Percentiles rank a stretch among this genome's conserved stretches.
Evolutionary conservation across 2,113 vertebrate genomes (phyloP).

Genomic region (Hepsetus odoe): DNA sequence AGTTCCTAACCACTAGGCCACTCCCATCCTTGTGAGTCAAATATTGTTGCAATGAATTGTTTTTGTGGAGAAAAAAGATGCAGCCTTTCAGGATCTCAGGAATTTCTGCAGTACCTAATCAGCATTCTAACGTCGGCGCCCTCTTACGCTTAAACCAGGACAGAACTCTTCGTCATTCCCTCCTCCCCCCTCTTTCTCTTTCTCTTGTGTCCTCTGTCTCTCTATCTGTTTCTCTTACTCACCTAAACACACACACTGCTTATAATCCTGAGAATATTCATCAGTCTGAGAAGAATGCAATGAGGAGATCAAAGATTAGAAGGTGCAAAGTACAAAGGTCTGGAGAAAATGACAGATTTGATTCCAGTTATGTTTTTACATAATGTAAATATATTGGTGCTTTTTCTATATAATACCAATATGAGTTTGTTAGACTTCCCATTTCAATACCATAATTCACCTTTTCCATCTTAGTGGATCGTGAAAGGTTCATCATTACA

Average conservation of each 20-base stretch:
- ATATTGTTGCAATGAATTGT: background rate
- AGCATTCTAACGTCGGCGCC: background rate
- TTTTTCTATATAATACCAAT: too few relatives aligned
- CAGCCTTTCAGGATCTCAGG: background rate
- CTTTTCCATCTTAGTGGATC: too few relatives aligned
- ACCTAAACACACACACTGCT: background rate
- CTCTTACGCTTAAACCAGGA: background rate
- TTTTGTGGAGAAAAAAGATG: background rate
- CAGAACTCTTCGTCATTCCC: background rate
- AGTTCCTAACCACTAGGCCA: too few relatives aligned
- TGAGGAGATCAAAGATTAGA: background rate
- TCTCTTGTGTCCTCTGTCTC: background rate
- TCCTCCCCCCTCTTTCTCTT: background rate
- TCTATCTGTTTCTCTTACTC: background rate
- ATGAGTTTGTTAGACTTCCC: too few relatives aligned
- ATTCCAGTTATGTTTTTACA: too few relatives aligned
- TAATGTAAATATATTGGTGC: too few relatives aligned
- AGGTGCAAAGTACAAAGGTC: background rate
- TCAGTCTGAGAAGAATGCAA: background rate
- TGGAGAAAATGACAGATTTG: too few relatives aligned
- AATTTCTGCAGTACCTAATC: slow-evolving; percentile 6
- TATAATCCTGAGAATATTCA: background rate
- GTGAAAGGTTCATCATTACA: too few relatives aligned
- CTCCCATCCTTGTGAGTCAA: background rate
- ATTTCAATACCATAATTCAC: too few relatives aligned